Base-by-base conservation (phyloP, 2,113 vertebrate genomes). In the Catharus fuscescens region DNA sequence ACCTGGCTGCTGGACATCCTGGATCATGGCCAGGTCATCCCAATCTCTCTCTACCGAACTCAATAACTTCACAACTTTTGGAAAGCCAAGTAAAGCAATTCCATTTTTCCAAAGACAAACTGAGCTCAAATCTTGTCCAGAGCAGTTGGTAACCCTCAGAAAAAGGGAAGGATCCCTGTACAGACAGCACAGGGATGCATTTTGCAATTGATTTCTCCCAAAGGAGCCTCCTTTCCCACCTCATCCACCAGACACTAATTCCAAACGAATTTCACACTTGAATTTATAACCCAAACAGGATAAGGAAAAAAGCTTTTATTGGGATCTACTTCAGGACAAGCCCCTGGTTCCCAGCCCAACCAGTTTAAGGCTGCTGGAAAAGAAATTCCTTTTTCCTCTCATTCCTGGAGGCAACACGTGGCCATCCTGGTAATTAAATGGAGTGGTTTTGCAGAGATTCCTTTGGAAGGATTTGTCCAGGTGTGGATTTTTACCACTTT, bases 151-250 rank as follows among this genome's bases (percentile, higher is more conserved):
- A 48, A 21, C 6, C 1, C 14, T 14, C 2, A 8, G 45, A n/a
- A 31, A 32, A 57, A 0, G 0, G 59, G 32, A 42, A 28, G 18
- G 48, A 29, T 23, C 4, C 0, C 25, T 14, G 2, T 21, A 48
- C 42, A 56, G 59, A 24, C 24, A 31, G 47, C 56, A 18, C 29
- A 48, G 53, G 29, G 70, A 64, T 3, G 12, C 12, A 2, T 18
- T 88, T 90, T 32, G 7, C 7, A 47, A 36, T 4, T 3, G 45
- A 40, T 38, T 59, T 50, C 60, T 32, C 0, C 0, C 2, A 24
- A 29, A 61, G 36, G 50, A 89, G 38, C 12, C 45, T 26, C 47
- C 70, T 78, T 44, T 42, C 19, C 23, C 38, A 26, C 25, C 56
- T 42, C 3, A 3, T 6, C 56, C 32, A 23, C 48, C 57, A 85